These are phyloP conservation scores for Drosophila kuntzei DNA, from an alignment of 2,888 invertebrate species.

Conservation along the genomic window DNA sequence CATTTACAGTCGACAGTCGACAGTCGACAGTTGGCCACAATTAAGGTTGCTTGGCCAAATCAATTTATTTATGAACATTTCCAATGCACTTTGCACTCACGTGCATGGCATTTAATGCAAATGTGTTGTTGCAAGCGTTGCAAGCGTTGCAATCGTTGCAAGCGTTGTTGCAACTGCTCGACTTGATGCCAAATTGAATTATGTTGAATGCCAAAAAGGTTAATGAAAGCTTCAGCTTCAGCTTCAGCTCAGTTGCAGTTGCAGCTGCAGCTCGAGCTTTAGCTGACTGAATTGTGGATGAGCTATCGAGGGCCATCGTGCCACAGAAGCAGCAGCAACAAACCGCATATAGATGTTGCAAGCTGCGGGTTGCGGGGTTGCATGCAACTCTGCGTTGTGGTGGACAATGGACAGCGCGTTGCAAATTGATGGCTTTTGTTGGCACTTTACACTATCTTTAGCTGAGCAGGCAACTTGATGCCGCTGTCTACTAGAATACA, in stretches of 20 bases:
- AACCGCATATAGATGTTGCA: conserved; percentile 56
- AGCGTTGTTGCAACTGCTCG: conserved; percentile 18
- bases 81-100: conserved; percentile 49
- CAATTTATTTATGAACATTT: conserved; percentile 66
- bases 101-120: conserved; percentile 74
- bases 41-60: conserved; percentile 52
- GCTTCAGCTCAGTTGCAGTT: not conserved
- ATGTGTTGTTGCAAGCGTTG: conserved; percentile 45
- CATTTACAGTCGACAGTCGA: not conserved
- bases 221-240: conserved; percentile 63
- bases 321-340: conserved; percentile 23
- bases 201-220: conserved; percentile 76
- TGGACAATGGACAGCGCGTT: conserved; percentile 41
- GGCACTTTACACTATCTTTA: conserved; percentile 56
- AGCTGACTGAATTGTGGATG: conserved; percentile 33
- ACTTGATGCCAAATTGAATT: conserved; percentile 74
- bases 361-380: conserved; percentile 24
- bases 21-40: conserved; percentile 31
- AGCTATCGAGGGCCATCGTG: conserved; percentile 19
- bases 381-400: conserved; percentile 28
- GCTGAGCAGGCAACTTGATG: conserved; percentile 28
- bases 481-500: not conserved
- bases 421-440: conserved; percentile 73
- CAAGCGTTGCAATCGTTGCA: conserved; percentile 9
- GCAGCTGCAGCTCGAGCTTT: not conserved